Base-by-base conservation (phyloP, 1,140 invertebrate genomes). In the Neodiprion virginianus region DNA sequence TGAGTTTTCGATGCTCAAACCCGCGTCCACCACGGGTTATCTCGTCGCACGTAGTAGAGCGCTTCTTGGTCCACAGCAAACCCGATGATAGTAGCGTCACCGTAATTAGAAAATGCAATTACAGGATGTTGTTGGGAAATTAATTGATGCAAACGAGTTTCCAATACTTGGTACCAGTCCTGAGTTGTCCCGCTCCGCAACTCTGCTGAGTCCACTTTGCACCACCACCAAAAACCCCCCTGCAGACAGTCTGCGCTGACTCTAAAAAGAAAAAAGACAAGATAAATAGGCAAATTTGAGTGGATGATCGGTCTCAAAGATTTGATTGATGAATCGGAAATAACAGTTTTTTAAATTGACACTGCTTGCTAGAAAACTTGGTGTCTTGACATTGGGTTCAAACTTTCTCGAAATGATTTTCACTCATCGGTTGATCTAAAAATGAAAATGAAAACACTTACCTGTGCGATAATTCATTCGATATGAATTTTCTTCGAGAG, bases 131-230 rank as follows among this genome's bases (percentile, higher is more conserved):
- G 76, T 72, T 79, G 78, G 76, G 72, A 75, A 79, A 73, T 79
- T 79, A 79, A 79, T 79, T 79, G 78, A 79, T 79, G 78, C 78
- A 79, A 79, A 79, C 76, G 74, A 79, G 75, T 79, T 75, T 79
- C 75, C 78, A 77, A 79, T 79, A 79, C 78, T 77, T 73, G 74
- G 75, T 61, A 8, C 53, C 53, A 61, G 53, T 61, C 53, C n/a
- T 17, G 53, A 61, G 53, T 61, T 61, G 8, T 61, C 53, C 8
- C 61, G 17, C 61, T 12, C 12, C 12, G 67, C 17, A 47, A 11
- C 12, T 11, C 10, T 69, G 67, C 67, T 69, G 67, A 12, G 21
- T 47, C 67, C 17, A 23, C 67, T 21, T 21, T 23, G 40, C 67
- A 12, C 12, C 2, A 14, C 17, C 17, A 65, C 12, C 61, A 21